Conservation (phyloP, 2,113 vertebrate species). For the Dicrurus megarhynchus region DNA sequence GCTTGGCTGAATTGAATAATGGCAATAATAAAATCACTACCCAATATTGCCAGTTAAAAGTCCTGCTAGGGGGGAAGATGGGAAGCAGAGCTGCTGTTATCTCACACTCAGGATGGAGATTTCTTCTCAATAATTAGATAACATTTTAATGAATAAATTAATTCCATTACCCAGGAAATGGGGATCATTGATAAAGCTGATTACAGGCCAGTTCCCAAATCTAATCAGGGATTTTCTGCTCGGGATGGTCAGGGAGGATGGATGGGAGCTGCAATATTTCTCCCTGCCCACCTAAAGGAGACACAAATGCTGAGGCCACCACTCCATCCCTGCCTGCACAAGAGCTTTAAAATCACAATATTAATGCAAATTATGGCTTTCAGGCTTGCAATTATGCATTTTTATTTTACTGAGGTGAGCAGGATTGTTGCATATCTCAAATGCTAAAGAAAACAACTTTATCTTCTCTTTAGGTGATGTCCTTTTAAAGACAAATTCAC, state of each 20-base stretch:
- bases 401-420: slow-evolving; percentile 28
- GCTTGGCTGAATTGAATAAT: slow-evolving; percentile 17
- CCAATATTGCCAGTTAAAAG: slow-evolving; percentile 18
- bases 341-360: not conserved
- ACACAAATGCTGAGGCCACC: not conserved
- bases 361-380: slow-evolving; percentile 15
- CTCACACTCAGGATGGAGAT: slow-evolving; percentile 9
- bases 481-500: not conserved
- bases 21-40: slow-evolving; percentile 45
- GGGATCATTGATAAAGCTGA: not conserved
- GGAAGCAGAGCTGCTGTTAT: slow-evolving; percentile 33
- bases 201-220: not conserved
- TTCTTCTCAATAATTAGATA: slow-evolving; percentile 54
- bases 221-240: slow-evolving; percentile 13
- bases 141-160: slow-evolving; percentile 65
- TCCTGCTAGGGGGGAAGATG: not conserved
- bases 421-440: not conserved
- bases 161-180: slow-evolving; percentile 40
- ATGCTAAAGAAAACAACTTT: not conserved
- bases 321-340: not conserved
- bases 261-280: not conserved
- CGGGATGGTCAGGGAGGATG: not conserved
- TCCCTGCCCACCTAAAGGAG: not conserved
- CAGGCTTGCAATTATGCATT: not conserved
- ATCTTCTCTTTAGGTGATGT: not conserved